Percentiles rank a stretch among this genome's conserved stretches.
phyloP scores from a whole-genome alignment of 2,113 vertebrate species.

The Amphiprion ocellaris region DNA sequence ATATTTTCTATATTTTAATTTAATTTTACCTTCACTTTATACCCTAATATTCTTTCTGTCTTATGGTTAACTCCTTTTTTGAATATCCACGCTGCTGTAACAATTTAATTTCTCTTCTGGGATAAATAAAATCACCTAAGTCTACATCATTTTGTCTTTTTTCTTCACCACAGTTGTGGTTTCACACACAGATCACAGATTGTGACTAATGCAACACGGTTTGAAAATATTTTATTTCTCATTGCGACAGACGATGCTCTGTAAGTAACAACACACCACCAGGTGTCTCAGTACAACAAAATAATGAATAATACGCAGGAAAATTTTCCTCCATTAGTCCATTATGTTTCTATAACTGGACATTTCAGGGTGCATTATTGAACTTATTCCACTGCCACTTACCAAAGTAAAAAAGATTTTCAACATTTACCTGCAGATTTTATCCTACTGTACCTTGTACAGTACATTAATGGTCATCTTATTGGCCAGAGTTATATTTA shows the following conservation, averaged over 20 bases:
- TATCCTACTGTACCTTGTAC: constrained; percentile 58
- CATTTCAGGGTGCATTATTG: constrained; percentile 15
- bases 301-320: neutral
- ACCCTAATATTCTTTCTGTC: too few species aligned
- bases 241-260: constrained; percentile 42
- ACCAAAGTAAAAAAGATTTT: neutral
- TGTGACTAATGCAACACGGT: constrained; percentile 10
- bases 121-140: too few species aligned
- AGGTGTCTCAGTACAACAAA: neutral
- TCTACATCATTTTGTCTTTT: neutral
- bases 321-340: neutral
- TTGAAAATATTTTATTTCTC: constrained; percentile 60
- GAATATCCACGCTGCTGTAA: too few species aligned
- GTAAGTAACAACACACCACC: constrained; percentile 18
- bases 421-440: constrained; percentile 13
- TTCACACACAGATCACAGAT: constrained; percentile 22
- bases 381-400: constrained; percentile 7
- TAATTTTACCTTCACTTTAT: too few species aligned
- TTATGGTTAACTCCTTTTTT: too few species aligned
- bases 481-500: neutral
- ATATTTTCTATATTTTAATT: too few species aligned
- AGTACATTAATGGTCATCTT: neutral
- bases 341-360: constrained; percentile 21
- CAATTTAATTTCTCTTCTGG: too few species aligned
- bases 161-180: neutral